Conservation (phyloP, 2,888 invertebrate genomes). For the Lasioglossum figueresi region DNA sequence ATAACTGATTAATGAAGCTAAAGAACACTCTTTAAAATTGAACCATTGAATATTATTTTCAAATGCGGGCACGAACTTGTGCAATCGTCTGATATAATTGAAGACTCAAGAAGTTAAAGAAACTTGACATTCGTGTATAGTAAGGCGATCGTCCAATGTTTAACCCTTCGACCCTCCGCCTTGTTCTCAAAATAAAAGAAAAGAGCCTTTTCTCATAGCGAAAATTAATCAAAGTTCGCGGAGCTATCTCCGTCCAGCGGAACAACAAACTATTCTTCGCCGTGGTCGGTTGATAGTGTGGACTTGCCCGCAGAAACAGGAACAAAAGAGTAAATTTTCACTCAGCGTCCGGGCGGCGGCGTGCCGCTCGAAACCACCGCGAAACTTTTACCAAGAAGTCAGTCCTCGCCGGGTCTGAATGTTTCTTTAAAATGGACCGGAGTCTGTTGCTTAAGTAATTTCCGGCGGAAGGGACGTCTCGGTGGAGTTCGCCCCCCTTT, state of each 20-base stretch:
- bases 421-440: slow-evolving; percentile 38
- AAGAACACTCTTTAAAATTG: too few species aligned
- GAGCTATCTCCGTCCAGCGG: neutral
- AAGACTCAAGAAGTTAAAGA: too few species aligned
- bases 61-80: too few species aligned
- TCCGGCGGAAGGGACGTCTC: slow-evolving; percentile 49
- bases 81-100: too few species aligned
- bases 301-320: neutral
- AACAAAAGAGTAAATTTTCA: neutral
- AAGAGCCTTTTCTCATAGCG: neutral
- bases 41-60: too few species aligned
- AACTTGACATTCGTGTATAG: neutral
- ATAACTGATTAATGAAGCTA: too few species aligned
- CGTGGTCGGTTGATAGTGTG: neutral
- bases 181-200: neutral
- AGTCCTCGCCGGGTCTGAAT: slow-evolving; percentile 13
- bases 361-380: slow-evolving; percentile 15
- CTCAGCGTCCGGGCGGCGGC: slow-evolving; percentile 12
- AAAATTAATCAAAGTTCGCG: slow-evolving; percentile 10
- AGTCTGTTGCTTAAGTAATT: slow-evolving; percentile 52
- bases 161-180: neutral
- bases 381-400: slow-evolving; percentile 9
- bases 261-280: neutral
- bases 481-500: slow-evolving; percentile 12
- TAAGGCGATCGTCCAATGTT: neutral